Conservation (phyloP, 2,113 vertebrate species). For the Gymnobelideus leadbeateri region DNA sequence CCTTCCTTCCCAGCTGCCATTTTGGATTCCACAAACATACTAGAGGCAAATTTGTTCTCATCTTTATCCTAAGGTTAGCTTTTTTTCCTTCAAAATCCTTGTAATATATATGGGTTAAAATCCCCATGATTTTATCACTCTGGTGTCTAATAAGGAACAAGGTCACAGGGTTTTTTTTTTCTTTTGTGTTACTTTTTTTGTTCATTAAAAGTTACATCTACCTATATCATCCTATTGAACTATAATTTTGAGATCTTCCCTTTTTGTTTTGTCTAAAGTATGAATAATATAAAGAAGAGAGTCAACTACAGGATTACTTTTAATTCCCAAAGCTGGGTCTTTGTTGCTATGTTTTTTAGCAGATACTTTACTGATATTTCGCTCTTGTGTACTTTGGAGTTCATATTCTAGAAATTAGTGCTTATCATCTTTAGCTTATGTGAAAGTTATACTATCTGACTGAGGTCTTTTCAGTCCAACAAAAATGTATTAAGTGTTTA, state of each 20-base stretch:
- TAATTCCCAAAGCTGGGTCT: slow-evolving; percentile 15
- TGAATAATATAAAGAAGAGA: slow-evolving; percentile 32
- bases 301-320: slow-evolving; percentile 19
- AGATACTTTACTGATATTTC: not conserved
- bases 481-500: not conserved
- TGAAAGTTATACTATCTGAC: not conserved
- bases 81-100: slow-evolving; percentile 17
- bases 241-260: slow-evolving; percentile 43
- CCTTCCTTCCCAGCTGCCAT: not conserved
- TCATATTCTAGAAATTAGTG: not conserved
- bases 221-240: slow-evolving; percentile 30
- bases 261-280: slow-evolving; percentile 49
- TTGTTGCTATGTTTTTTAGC: slow-evolving; percentile 33
- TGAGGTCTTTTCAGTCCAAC: not conserved
- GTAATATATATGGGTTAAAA: not conserved
- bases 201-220: slow-evolving; percentile 57
- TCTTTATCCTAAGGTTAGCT: not conserved
- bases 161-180: slow-evolving; percentile 28
- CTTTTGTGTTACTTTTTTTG: slow-evolving; percentile 41
- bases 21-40: slow-evolving; percentile 18
- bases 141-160: slow-evolving; percentile 18
- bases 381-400: not conserved
- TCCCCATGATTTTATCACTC: slow-evolving; percentile 41
- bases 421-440: not conserved
- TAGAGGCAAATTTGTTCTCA: not conserved